phyloP scores from a whole-genome alignment of 1,140 invertebrate genomes.

The Rhagoletis pomonella region DNA sequence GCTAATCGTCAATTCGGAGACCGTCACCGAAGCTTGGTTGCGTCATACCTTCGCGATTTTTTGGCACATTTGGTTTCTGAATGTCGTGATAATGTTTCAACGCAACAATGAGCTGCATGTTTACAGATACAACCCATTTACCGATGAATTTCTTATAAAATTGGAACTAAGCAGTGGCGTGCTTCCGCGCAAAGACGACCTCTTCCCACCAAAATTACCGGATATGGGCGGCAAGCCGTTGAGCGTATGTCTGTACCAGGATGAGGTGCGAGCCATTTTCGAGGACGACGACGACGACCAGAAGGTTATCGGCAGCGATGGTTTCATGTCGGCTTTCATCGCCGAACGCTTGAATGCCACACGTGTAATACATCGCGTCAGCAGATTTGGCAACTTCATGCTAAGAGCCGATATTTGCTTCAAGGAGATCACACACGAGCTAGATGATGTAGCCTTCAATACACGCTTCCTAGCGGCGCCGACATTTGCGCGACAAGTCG shows the following conservation, averaged over 20 bases:
- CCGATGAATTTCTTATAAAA: slow-evolving; percentile 62
- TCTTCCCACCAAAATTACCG: slow-evolving; percentile 65
- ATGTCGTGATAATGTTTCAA: slow-evolving; percentile 68
- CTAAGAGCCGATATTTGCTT: slow-evolving; percentile 62
- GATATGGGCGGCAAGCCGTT: slow-evolving; percentile 68
- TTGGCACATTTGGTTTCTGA: slow-evolving; percentile 69
- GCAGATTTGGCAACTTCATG: slow-evolving; percentile 59
- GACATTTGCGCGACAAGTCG: slow-evolving; percentile 61
- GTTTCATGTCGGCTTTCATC: slow-evolving; percentile 63
- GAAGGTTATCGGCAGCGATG: slow-evolving; percentile 63
- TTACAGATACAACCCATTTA: slow-evolving; percentile 69
- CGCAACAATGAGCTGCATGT: slow-evolving; percentile 59
- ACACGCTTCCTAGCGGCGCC: slow-evolving; percentile 64
- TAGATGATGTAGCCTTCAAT: slow-evolving; percentile 68
- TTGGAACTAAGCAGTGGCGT: background rate
- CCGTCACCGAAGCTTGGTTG: slow-evolving; percentile 64
- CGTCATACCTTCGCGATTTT: slow-evolving; percentile 67
- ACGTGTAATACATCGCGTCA: slow-evolving; percentile 62
- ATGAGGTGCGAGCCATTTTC: slow-evolving; percentile 66
- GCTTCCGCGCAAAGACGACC: slow-evolving; percentile 37
- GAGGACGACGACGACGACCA: background rate
- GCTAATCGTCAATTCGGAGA: slow-evolving; percentile 60
- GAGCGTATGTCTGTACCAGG: slow-evolving; percentile 67
- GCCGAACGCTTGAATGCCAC: slow-evolving; percentile 69
- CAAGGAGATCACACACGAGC: slow-evolving; percentile 64